Percentiles rank a stretch among this genome's conserved stretches.
Evolutionary conservation across 30 jellyfish, hydroid and myxozoan species (phyloP).

Genomic region (Haliclystus octoradiatus): DNA sequence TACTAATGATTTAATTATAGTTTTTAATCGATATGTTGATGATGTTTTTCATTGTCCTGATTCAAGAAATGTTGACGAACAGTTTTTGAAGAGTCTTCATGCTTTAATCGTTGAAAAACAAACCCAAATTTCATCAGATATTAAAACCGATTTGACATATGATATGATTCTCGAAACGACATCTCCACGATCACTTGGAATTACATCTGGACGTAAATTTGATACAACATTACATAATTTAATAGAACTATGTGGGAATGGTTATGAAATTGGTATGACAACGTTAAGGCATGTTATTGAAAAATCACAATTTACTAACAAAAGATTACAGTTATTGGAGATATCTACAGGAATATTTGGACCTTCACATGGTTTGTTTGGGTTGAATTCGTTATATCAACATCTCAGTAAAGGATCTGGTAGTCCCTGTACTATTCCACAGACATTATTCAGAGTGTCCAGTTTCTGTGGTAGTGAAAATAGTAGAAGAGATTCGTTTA

Average conservation of each 20-base stretch:
- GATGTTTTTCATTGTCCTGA: not conserved
- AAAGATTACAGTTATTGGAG: not conserved
- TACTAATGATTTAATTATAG: not conserved
- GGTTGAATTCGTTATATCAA: not conserved
- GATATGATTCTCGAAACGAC: not conserved
- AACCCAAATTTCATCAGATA: not conserved
- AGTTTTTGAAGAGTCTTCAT: not conserved
- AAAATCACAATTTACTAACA: not conserved
- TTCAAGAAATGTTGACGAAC: not conserved
- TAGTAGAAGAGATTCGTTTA: not conserved
- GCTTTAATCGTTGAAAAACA: too few species aligned
- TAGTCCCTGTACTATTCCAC: not conserved
- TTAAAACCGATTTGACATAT: not conserved
- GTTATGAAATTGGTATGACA: not conserved
- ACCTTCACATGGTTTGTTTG: not conserved
- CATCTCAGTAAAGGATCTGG: not conserved
- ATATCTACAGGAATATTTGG: not conserved
- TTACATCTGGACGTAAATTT: slow-evolving; percentile 58
- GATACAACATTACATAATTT: slow-evolving; percentile 37
- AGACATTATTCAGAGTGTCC: not conserved
- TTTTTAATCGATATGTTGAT: not conserved
- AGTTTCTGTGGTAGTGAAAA: not conserved
- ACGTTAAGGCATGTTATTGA: not conserved
- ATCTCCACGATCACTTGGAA: slow-evolving; percentile 53
- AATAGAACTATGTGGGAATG: slow-evolving; percentile 34